These are phyloP conservation scores for Hippocampus abdominalis DNA, from an alignment of 2,113 vertebrate species.

Conservation along the genomic window DNA sequence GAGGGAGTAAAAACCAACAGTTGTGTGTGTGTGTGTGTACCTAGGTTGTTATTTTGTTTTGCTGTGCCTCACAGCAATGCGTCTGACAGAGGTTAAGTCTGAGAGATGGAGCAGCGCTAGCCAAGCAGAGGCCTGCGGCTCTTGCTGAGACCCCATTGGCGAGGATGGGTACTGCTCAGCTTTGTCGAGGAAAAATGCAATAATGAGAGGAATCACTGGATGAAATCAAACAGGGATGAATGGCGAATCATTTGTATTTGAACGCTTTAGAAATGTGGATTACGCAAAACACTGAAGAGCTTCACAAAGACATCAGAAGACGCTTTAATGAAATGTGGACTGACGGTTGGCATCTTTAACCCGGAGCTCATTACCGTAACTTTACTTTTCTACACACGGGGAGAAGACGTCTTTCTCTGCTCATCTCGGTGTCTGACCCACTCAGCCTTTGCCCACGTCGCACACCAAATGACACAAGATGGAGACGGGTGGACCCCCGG, in stretches of 20 bases:
- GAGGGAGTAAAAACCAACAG: conserved; percentile 56
- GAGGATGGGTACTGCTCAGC: conserved; percentile 48
- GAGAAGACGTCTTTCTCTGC: conserved; percentile 31
- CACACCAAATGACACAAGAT: conserved; percentile 40
- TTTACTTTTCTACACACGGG: conserved; percentile 37
- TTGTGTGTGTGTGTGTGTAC: conserved; percentile 37
- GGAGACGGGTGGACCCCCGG: conserved; percentile 29
- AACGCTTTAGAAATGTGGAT: not conserved
- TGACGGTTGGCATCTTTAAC: conserved; percentile 41
- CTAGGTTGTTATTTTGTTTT: conserved; percentile 58
- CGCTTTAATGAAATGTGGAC: conserved; percentile 38
- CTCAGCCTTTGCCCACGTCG: conserved; percentile 29
- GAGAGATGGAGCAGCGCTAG: conserved; percentile 49
- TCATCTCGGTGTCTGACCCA: conserved; percentile 29
- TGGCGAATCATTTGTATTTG: not conserved
- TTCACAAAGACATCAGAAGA: conserved; percentile 39
- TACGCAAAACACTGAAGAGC: not conserved
- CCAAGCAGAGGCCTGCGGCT: conserved; percentile 52
- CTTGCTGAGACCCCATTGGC: conserved; percentile 41
- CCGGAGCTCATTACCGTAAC: conserved; percentile 50
- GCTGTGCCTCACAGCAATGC: conserved; percentile 55
- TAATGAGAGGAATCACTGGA: conserved; percentile 62
- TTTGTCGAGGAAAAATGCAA: conserved; percentile 33
- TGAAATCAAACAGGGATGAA: not conserved
- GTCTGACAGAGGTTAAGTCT: conserved; percentile 62